Evolutionary conservation across 2,888 invertebrate genomes (phyloP).

Genomic region (Creontiades dilutus): DNA sequence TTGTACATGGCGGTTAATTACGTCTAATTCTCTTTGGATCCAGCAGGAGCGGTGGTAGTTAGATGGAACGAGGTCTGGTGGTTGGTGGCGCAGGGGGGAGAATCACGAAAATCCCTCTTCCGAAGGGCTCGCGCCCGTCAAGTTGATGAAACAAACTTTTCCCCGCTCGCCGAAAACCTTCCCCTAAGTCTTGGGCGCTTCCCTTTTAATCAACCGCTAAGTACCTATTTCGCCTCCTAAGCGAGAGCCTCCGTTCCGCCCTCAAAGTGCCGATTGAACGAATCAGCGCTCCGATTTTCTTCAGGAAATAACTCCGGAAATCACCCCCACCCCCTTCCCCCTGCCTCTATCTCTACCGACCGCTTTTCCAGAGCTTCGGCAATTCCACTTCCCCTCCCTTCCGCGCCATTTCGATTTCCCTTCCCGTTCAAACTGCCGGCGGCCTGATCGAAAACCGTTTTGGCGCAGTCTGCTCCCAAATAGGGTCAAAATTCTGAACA

Average conservation of each 20-base stretch:
- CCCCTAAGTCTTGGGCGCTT: not conserved
- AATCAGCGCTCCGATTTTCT: constrained; percentile 65
- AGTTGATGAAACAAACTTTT: constrained; percentile 44
- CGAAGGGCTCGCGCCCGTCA: not conserved
- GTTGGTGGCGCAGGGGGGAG: not conserved
- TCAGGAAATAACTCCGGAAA: constrained; percentile 68
- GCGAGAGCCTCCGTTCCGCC: constrained; percentile 12
- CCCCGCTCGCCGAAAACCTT: not conserved
- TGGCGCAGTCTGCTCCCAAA: too few species aligned
- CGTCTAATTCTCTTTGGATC: not conserved
- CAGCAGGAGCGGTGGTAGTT: not conserved
- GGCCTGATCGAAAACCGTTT: not conserved
- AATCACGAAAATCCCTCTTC: not conserved
- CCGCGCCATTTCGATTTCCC: not conserved
- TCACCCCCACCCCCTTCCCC: not conserved
- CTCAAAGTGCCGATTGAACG: constrained; percentile 53
- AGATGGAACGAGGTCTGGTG: not conserved
- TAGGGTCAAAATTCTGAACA: too few species aligned
- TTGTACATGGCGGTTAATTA: not conserved
- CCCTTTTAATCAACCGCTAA: constrained; percentile 57
- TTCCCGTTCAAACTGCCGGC: not conserved
- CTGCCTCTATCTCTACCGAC: not conserved
- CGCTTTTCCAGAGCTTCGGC: not conserved
- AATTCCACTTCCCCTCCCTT: not conserved
- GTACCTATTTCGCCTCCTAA: constrained; percentile 48